Percentiles rank a stretch among this genome's conserved stretches.
Conservation (phyloP, 2,113 vertebrate genomes). For the Callithrix jacchus region DNA sequence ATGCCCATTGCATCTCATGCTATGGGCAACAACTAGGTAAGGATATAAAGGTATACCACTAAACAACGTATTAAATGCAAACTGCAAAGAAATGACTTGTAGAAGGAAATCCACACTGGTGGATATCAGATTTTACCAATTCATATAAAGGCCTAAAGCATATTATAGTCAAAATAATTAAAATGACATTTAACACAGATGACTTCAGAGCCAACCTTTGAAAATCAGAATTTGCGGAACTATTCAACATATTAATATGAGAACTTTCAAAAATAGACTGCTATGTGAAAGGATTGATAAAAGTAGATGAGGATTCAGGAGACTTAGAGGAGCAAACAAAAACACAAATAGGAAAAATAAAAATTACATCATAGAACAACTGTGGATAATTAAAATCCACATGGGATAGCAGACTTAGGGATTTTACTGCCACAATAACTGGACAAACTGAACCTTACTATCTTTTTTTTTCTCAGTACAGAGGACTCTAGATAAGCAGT, state of each 20-base stretch:
- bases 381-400: background rate
- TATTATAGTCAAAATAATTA: slow-evolving; percentile 21
- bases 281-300: background rate
- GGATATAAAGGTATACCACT: background rate
- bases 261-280: background rate
- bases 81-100: background rate
- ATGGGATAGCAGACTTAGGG: background rate
- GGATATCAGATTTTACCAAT: background rate
- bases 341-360: background rate
- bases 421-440: background rate
- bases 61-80: background rate
- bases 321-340: background rate
- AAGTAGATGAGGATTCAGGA: background rate
- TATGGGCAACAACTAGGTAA: background rate
- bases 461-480: background rate
- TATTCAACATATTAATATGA: background rate
- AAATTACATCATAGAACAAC: background rate
- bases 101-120: background rate
- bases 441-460: background rate
- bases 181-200: background rate
- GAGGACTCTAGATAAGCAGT: background rate
- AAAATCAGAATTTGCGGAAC: background rate
- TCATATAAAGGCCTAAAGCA: background rate
- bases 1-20: background rate
- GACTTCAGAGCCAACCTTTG: background rate